Evolutionary conservation across 2,888 invertebrate species (phyloP), one percentile per base, ranked within the genome.

Genomic region (Neoascia interrupta): DNA sequence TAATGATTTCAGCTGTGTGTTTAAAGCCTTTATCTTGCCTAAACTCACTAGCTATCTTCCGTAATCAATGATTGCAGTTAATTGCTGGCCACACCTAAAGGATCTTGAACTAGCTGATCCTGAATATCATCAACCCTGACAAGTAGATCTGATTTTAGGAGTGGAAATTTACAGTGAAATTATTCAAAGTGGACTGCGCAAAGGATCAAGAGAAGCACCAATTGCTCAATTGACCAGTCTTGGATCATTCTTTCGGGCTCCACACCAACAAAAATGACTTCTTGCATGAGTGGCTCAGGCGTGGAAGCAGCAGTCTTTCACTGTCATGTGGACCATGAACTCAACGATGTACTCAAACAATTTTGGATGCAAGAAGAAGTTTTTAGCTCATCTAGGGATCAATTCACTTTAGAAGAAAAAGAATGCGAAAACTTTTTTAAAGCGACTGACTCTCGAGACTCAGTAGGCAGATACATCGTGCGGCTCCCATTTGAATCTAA

Each of bases 11-110:
- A 8, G 8, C 4, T 26, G 26, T 8, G 8, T 4, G 4, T 26
- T 26, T 4, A 8, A 26, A 26, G 26, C 26, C 8, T 26, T 5
- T 26, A 8, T 26, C 8, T 8, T 26, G 4, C 8, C 26, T 4
- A 31, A 31, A 6, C 31, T 31, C 8, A 31, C 31, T 2, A 31
- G n/a, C 8, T 31, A 31, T 6, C 8, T 31, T 4, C 31, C 31
- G 2, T 31, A 8, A 3, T 3, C 31, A 3, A 6, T 6, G 2
- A 31, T 31, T n/a, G 8, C 8, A 4, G 2, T 4, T 4, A 2
- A 31, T n/a, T 2, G n/a, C 15, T 41, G 47, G 18, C 15, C 51
- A 2, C 63, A 51, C 37, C 61, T 34, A 39, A 39, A 34, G 19
- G 36, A 8, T 11, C 23, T 31, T 19, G 18, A 56, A 5, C 23